phyloP scores from a whole-genome alignment of 2,888 invertebrate genomes.

The Phragmatobia fuliginosa region DNA sequence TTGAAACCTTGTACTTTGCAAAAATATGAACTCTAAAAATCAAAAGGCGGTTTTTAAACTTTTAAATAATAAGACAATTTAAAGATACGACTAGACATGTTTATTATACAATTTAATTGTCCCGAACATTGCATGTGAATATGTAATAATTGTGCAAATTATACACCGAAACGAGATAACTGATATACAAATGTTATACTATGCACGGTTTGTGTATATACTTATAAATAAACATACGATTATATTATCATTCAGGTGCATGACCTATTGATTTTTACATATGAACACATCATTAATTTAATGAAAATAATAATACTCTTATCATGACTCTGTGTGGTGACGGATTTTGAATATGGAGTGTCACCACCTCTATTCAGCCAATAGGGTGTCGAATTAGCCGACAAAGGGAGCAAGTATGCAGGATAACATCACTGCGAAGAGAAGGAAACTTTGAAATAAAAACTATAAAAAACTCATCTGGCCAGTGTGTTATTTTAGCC shows the following conservation, averaged over 20 bases:
- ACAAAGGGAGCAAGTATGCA: too few relatives aligned
- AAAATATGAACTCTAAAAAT: background rate
- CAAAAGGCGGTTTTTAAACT: background rate
- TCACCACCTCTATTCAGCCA: too few relatives aligned
- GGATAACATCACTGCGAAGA: too few relatives aligned
- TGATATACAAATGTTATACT: background rate
- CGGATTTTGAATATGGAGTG: too few relatives aligned
- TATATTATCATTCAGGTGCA: constrained; percentile 33
- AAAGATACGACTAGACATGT: background rate
- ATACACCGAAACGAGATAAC: background rate
- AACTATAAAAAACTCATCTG: too few relatives aligned
- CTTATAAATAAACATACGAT: background rate
- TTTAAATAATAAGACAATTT: background rate
- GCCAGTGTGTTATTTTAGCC: too few relatives aligned
- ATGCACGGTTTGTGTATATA: background rate
- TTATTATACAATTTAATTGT: background rate
- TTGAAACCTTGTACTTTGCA: background rate
- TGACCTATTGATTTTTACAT: constrained; percentile 62
- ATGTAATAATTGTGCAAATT: background rate
- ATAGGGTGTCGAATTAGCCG: too few relatives aligned
- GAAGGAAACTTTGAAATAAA: too few relatives aligned
- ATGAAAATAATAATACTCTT: constrained; percentile 1
- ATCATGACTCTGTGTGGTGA: too few relatives aligned
- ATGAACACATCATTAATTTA: background rate
- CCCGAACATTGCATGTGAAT: background rate